Percentiles rank a stretch among this genome's conserved stretches.
phyloP scores from a whole-genome alignment of 1,140 invertebrate genomes.

The Monomorium pharaonis region DNA sequence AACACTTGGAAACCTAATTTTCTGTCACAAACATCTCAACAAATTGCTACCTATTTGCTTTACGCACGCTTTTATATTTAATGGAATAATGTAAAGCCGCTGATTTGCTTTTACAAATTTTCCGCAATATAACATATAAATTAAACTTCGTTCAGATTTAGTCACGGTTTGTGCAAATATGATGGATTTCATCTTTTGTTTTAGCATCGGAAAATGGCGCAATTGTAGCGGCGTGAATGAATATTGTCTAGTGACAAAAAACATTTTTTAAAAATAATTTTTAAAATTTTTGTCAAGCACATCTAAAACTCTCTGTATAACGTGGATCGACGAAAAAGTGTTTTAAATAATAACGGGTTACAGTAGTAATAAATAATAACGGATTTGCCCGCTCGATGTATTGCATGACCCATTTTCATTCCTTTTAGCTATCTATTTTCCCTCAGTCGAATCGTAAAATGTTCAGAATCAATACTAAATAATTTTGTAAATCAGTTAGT shows the following conservation, averaged over 20 bases:
- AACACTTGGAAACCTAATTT: neutral
- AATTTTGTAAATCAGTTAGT: neutral
- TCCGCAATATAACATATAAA: neutral
- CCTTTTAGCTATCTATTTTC: slow-evolving; percentile 1
- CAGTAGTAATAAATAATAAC: slow-evolving; percentile 52
- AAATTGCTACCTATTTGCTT: neutral
- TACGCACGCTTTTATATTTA: neutral
- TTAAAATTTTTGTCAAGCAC: slow-evolving; percentile 27
- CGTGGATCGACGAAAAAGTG: slow-evolving; percentile 21
- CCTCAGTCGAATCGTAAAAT: neutral
- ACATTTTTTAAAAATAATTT: slow-evolving; percentile 33
- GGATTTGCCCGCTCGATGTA: slow-evolving; percentile 54
- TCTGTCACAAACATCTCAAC: neutral
- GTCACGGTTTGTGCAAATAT: neutral
- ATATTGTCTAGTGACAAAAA: slow-evolving; percentile 1
- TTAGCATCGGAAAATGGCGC: neutral
- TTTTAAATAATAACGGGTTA: slow-evolving; percentile 44
- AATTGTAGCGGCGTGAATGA: neutral
- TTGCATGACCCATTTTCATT: slow-evolving; percentile 54
- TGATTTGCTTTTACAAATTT: slow-evolving; percentile 4
- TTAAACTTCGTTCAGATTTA: neutral
- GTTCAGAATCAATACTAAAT: neutral
- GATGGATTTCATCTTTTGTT: neutral
- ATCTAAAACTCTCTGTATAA: slow-evolving; percentile 38
- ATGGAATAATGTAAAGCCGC: neutral